Percentiles rank a stretch among this genome's conserved stretches.
Evolutionary conservation across 37 sponge, comb jelly and placozoan species (phyloP).

Genomic region (Theonella swinhoei): DNA sequence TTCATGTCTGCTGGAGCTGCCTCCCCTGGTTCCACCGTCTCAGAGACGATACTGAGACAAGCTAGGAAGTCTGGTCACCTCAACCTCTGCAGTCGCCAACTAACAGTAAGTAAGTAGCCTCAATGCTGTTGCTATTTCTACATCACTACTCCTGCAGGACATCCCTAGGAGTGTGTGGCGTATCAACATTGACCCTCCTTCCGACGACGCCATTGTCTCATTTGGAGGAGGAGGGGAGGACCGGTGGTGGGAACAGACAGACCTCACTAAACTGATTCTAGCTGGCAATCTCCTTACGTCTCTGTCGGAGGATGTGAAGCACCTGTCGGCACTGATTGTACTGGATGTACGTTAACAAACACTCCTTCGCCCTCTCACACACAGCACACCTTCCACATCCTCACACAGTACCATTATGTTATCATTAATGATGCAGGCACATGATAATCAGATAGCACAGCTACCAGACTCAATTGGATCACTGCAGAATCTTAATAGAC

Average conservation of each 20-base stretch:
- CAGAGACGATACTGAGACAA: slow-evolving; percentile 60
- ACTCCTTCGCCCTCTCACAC: too few species aligned
- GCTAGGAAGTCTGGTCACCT: slow-evolving; percentile 81
- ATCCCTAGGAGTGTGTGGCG: slow-evolving; percentile 75
- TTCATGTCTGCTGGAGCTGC: not conserved
- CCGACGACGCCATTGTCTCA: not conserved
- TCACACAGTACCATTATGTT: not conserved
- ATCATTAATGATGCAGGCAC: slow-evolving; percentile 42
- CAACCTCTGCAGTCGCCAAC: slow-evolving; percentile 70
- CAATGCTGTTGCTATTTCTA: not conserved
- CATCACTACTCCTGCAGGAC: slow-evolving; percentile 2
- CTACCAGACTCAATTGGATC: slow-evolving; percentile 70
- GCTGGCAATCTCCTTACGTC: slow-evolving; percentile 67
- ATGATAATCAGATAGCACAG: slow-evolving; percentile 52
- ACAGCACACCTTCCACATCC: not conserved
- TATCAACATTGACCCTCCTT: slow-evolving; percentile 54
- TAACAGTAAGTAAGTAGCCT: slow-evolving; percentile 9
- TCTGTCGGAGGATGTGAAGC: slow-evolving; percentile 73
- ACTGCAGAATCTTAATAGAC: slow-evolving; percentile 53
- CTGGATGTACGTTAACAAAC: slow-evolving; percentile 89
- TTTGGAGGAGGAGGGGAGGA: slow-evolving; percentile 28
- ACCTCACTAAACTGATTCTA: slow-evolving; percentile 72
- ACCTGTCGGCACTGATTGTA: slow-evolving; percentile 47
- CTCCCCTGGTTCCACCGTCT: not conserved
- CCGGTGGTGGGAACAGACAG: slow-evolving; percentile 88